phyloP scores from a whole-genome alignment of 2,797 vertebrate species.

The Parauchenoglanis punctatus region DNA sequence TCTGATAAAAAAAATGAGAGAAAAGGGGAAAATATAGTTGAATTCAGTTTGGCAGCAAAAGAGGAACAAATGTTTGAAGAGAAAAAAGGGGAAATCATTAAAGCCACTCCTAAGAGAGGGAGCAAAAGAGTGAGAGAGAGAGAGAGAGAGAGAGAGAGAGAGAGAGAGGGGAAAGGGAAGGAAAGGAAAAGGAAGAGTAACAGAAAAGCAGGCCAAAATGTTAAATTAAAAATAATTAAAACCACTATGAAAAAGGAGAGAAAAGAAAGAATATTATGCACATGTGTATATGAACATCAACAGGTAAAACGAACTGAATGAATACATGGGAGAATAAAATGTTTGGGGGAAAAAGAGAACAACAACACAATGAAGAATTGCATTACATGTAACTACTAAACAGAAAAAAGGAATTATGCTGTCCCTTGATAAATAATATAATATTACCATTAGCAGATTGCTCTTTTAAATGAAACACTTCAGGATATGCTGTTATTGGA shows the following conservation, averaged over 20 bases:
- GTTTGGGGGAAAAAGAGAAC: too few relatives aligned
- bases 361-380: neutral
- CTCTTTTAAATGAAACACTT: neutral
- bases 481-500: neutral
- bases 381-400: neutral
- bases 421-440: neutral
- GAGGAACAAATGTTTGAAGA: neutral
- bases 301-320: neutral
- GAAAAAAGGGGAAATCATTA: neutral
- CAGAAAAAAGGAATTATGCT: neutral
- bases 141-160: neutral
- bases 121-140: neutral
- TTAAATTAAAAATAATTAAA: neutral
- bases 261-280: neutral
- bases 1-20: neutral
- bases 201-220: neutral
- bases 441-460: neutral
- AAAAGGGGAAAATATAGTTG: neutral
- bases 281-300: neutral
- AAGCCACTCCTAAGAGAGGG: neutral
- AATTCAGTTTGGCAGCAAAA: neutral
- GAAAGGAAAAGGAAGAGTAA: neutral
- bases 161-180: neutral
- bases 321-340: neutral
- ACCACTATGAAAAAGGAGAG: neutral